phyloP scores from a whole-genome alignment of 1,140 invertebrate species.

The Stegodyphus dumicola region DNA sequence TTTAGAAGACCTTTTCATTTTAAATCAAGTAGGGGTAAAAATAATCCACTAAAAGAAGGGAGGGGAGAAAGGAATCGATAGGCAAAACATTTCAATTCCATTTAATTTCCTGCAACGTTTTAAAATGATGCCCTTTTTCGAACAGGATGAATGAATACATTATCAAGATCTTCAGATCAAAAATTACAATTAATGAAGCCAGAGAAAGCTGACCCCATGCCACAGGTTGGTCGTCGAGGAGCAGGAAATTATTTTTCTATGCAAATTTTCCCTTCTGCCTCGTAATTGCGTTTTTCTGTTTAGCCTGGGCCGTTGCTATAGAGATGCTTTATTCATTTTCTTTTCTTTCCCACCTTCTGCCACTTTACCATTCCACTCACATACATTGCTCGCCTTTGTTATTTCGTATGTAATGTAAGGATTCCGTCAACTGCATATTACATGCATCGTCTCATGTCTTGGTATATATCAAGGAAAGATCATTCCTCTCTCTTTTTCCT shows the following conservation, averaged over 20 bases:
- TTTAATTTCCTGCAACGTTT: not conserved
- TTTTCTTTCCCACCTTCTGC: slow-evolving; percentile 2
- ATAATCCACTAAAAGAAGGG: too few species aligned
- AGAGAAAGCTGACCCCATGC: not conserved
- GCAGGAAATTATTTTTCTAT: slow-evolving; percentile 41
- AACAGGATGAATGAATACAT: not conserved
- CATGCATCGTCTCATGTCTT: too few species aligned
- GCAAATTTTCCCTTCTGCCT: slow-evolving; percentile 18
- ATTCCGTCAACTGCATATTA: too few species aligned
- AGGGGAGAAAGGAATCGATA: too few species aligned
- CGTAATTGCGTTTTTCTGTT: slow-evolving; percentile 48
- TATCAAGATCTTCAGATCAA: not conserved
- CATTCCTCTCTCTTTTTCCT: too few species aligned
- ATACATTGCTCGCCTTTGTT: slow-evolving; percentile 30
- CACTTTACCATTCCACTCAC: slow-evolving; percentile 42
- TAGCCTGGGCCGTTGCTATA: slow-evolving; percentile 33
- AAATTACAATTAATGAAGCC: not conserved
- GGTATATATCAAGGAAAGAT: too few species aligned
- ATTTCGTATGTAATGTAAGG: not conserved
- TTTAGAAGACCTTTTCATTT: too few species aligned
- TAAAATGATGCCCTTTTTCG: not conserved
- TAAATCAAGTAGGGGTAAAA: too few species aligned
- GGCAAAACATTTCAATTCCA: too few species aligned
- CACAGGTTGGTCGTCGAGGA: slow-evolving; percentile 3
- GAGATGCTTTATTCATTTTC: slow-evolving; percentile 12